phyloP scores from a whole-genome alignment of 64 coral and sea anemone species.

The Montipora cactus region DNA sequence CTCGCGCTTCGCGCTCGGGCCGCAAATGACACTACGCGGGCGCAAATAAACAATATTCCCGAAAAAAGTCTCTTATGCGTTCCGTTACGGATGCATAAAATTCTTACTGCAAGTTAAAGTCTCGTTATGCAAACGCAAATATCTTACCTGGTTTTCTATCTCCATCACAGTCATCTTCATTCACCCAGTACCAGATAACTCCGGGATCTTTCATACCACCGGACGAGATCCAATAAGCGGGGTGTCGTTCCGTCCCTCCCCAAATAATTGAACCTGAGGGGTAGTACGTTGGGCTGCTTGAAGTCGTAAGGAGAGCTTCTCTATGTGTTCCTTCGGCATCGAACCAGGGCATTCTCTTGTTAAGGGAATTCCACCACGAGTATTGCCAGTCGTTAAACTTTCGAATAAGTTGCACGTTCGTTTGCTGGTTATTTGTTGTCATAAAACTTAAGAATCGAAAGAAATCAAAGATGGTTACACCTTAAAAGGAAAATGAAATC shows the following conservation, averaged over 20 bases:
- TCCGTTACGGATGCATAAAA: too few relatives aligned
- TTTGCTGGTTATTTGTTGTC: conserved; percentile 63
- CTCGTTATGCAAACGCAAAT: too few relatives aligned
- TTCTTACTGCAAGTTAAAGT: too few relatives aligned
- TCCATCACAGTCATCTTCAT: conserved; percentile 84
- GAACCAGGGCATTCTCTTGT: conserved; percentile 84
- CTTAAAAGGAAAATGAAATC: too few relatives aligned
- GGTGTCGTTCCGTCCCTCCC: conserved; percentile 53
- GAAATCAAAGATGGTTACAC: neutral
- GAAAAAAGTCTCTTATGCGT: too few relatives aligned
- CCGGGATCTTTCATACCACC: conserved; percentile 76
- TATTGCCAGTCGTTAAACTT: conserved; percentile 70
- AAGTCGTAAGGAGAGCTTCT: conserved; percentile 70
- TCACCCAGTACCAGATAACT: conserved; percentile 88
- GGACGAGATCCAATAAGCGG: conserved; percentile 70
- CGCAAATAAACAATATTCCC: too few relatives aligned
- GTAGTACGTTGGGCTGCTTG: conserved; percentile 7
- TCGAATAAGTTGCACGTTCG: conserved; percentile 32
- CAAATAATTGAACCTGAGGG: conserved; percentile 69
- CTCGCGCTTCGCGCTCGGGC: too few relatives aligned
- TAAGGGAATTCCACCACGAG: conserved; percentile 35
- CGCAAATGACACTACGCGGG: too few relatives aligned
- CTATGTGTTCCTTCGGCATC: conserved; percentile 55
- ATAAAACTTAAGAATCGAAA: conserved; percentile 51
- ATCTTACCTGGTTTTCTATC: conserved; percentile 76